Base-by-base conservation (phyloP, 1,140 invertebrate genomes). In the Drosophila kepulauana region DNA sequence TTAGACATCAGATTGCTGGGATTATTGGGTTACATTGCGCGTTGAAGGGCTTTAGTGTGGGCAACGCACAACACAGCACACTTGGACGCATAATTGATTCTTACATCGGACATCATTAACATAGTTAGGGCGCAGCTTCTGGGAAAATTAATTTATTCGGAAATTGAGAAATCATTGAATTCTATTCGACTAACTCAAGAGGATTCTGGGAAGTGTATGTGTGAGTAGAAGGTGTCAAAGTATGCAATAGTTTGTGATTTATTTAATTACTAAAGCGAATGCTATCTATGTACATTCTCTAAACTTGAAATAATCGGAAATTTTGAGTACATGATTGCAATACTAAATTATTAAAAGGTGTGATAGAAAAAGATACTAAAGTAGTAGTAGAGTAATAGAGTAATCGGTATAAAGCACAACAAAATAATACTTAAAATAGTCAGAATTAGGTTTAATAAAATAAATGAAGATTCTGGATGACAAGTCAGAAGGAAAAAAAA, bases 1-100 rank as follows among this genome's bases (percentile, higher is more conserved):
- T 81, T 78, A 66, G 79, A 48, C 57, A 52, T 33, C 11, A 16
- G 16, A 41, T 25, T 43, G 20, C 28, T 61, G 62, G 10, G 35
- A 48, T 57, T 57, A 41, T 11, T 38, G 15, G 56, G 41, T 61
- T 54, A 11, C 62, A 61, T 15, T 43, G 38, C 8, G 15, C 13
- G 13, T 25, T 25, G 2, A 51, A 64, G 49, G 28, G 16, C 10
- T 51, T 10, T 38, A 51, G 48, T 52, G 51, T 45, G 48, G 41
- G 15, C 20, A 25, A 20, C 20, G 20, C 20, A 20, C 20, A 20
- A 25, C 20, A 25, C 3, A 25, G 20, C 51, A 45, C 52, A 57
- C 57, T 59, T 13, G 25, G 3, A 8, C 57, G 38, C 46, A 16
- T 62, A 62, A 62, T 62, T 62, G 30, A 49, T 45, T 13, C n/a